These are phyloP conservation scores for Corythornis leucogaster DNA, from an alignment of 2,797 vertebrate genomes.

Conservation along the genomic window DNA sequence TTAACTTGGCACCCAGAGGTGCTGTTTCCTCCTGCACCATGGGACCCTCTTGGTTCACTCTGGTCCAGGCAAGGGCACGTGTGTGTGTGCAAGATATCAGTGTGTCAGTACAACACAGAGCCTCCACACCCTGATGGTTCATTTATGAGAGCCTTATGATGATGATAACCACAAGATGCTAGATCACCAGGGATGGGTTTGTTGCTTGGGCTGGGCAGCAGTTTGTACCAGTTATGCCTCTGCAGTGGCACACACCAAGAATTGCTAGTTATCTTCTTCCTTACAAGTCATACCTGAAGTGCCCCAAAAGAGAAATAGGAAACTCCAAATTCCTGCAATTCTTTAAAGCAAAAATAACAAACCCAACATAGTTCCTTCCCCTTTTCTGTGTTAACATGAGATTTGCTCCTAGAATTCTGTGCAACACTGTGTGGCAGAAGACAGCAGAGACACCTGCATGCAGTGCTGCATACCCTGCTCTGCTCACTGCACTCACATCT, in stretches of 20 bases:
- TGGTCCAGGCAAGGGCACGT: no score
- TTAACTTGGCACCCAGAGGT: background rate
- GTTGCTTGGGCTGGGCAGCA: background rate
- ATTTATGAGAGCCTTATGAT: background rate
- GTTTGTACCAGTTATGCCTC: background rate
- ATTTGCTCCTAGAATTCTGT: background rate
- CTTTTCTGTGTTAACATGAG: background rate
- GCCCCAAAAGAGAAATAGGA: background rate
- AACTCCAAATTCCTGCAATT: background rate
- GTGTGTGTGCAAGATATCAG: no score
- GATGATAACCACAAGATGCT: background rate
- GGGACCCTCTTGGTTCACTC: background rate
- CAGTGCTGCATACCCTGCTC: background rate
- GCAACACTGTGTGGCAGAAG: background rate
- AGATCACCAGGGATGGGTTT: background rate
- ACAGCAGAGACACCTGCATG: background rate
- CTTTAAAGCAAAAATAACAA: background rate
- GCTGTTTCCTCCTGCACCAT: rapidly evolving
- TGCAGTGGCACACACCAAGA: background rate
- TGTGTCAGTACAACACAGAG: background rate
- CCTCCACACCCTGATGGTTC: background rate
- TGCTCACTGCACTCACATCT: background rate
- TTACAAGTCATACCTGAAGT: background rate
- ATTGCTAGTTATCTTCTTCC: background rate
- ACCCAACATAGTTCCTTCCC: background rate